Evolutionary conservation across 2,888 invertebrate genomes (phyloP).

Genomic region (Teleiodes luculella): DNA sequence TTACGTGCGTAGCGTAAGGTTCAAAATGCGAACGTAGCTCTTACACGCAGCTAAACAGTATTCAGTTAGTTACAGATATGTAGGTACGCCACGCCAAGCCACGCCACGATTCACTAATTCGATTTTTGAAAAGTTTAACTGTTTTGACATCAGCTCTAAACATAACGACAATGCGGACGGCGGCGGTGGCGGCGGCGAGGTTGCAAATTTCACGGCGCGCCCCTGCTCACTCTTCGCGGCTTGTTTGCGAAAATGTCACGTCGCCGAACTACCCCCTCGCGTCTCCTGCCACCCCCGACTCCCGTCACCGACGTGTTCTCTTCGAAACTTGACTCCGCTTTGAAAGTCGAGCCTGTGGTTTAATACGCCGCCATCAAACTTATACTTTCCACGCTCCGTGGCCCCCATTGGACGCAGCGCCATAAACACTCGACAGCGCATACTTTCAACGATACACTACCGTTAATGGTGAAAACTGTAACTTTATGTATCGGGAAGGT

Average conservation of each 20-base stretch:
- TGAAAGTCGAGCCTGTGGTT: slow-evolving; percentile 35
- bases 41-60: neutral
- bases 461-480: slow-evolving; percentile 19
- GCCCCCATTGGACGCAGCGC: slow-evolving; percentile 30
- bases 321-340: slow-evolving; percentile 50
- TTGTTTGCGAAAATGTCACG: slow-evolving; percentile 71
- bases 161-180: slow-evolving; percentile 31
- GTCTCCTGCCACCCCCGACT: slow-evolving; percentile 26
- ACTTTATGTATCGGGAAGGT: slow-evolving; percentile 14
- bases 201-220: slow-evolving; percentile 52
- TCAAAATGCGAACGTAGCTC: neutral
- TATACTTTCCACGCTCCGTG: slow-evolving; percentile 25
- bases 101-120: no score
- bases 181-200: slow-evolving; percentile 43
- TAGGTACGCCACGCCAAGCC: no score
- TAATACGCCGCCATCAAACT: slow-evolving; percentile 42
- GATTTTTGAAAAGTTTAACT: neutral
- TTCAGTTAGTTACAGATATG: neutral
- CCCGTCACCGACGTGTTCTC: slow-evolving; percentile 42
- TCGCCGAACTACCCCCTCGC: slow-evolving; percentile 36
- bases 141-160: neutral
- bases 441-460: slow-evolving; percentile 21
- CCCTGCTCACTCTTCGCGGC: slow-evolving; percentile 44
- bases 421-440: slow-evolving; percentile 30
- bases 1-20: slow-evolving; percentile 28